phyloP scores from a whole-genome alignment of 2,888 invertebrate species.

The Trachelus iudaicus region DNA sequence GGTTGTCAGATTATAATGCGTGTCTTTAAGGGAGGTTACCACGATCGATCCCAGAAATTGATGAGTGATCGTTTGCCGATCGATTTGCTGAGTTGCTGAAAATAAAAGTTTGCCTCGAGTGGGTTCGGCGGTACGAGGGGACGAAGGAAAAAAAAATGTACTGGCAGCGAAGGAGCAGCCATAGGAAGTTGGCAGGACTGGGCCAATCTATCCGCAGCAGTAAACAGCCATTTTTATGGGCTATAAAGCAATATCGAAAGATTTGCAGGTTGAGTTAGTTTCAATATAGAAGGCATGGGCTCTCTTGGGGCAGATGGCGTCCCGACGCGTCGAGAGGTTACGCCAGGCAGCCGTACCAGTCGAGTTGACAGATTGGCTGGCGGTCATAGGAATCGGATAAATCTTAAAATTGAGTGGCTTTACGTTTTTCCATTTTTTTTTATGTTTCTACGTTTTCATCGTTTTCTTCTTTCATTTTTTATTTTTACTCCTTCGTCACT shows the following conservation, averaged over 20 bases:
- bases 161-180: background rate
- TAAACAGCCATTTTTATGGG: slow-evolving; percentile 43
- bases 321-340: background rate
- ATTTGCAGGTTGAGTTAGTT: slow-evolving; percentile 31
- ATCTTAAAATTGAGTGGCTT: background rate
- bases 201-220: slow-evolving; percentile 7
- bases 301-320: background rate
- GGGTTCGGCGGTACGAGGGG: too few species aligned
- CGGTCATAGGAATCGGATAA: background rate
- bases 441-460: too few species aligned
- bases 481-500: background rate
- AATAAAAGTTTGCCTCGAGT: background rate
- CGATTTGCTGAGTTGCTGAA: background rate
- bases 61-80: slow-evolving; percentile 14
- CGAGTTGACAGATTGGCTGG: background rate
- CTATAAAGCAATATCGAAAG: slow-evolving; percentile 43
- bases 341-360: background rate
- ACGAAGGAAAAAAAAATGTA: background rate
- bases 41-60: slow-evolving; percentile 17
- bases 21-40: background rate
- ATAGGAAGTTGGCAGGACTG: background rate
- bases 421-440: background rate
- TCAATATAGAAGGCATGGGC: slow-evolving; percentile 21
- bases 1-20: background rate
- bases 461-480: background rate